A percentile compares a stretch with the other conserved stretches of the same genome.
Conservation (phyloP, 1,140 invertebrate genomes). For the Cyclargus thomasi region DNA sequence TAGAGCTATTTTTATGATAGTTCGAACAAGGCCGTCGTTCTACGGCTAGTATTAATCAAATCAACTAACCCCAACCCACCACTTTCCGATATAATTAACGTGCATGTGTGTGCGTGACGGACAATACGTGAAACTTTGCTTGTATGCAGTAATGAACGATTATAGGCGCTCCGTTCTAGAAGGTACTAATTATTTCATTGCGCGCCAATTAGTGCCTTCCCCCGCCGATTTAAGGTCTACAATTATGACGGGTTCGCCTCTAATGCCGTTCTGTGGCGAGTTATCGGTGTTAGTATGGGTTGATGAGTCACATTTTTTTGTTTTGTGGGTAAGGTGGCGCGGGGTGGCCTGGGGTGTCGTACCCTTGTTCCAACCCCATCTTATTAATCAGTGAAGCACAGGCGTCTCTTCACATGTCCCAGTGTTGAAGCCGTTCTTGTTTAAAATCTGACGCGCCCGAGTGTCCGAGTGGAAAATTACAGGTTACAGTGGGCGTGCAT, state of each 20-base stretch:
- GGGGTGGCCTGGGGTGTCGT: conserved; percentile 62
- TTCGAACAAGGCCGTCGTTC: conserved; percentile 59
- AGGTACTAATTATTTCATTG: conserved; percentile 34
- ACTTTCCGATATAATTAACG: conserved; percentile 75
- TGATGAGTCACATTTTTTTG: conserved; percentile 76
- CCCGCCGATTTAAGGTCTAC: conserved; percentile 51
- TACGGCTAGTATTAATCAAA: conserved; percentile 73
- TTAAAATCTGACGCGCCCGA: conserved; percentile 34
- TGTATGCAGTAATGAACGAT: conserved; percentile 73
- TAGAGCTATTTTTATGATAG: conserved; percentile 49
- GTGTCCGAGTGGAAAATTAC: conserved; percentile 14
- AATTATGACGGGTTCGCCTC: conserved; percentile 46
- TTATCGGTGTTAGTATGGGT: conserved; percentile 57
- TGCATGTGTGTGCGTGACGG: conserved; percentile 61
- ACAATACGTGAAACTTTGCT: conserved; percentile 56
- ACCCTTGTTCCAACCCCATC: conserved; percentile 70
- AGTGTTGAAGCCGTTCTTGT: conserved; percentile 32
- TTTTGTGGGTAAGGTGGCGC: conserved; percentile 71
- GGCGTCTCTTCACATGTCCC: conserved; percentile 68
- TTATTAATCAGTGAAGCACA: conserved; percentile 73
- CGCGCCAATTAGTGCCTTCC: conserved; percentile 52
- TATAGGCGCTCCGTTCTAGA: conserved; percentile 59
- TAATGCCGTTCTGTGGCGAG: conserved; percentile 38
- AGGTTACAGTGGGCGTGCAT: conserved; percentile 3
- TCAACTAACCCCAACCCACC: conserved; percentile 70